Conservation (phyloP, 2,797 vertebrate genomes). For the Sebastes aleutianus region DNA sequence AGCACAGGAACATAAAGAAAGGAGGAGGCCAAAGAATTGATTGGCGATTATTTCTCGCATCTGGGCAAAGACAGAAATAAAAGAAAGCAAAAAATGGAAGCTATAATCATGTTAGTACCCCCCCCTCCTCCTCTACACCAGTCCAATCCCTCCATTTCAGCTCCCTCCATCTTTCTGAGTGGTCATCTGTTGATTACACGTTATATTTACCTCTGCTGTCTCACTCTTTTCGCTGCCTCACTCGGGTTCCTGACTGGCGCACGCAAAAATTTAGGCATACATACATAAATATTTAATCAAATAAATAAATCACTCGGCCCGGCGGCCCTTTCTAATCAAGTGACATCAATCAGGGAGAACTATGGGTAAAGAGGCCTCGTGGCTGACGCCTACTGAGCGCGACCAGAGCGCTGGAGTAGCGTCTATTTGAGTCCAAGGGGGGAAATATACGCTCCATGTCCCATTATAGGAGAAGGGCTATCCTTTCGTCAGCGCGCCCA, state of each 20-base stretch:
- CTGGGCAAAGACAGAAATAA: constrained; percentile 73
- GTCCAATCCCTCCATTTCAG: constrained; percentile 70
- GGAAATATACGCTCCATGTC: constrained; percentile 99
- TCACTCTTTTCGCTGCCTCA: constrained; percentile 60
- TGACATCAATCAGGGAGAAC: constrained; percentile 87
- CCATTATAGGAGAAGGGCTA: constrained; percentile 98
- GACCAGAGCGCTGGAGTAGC: constrained; percentile 73
- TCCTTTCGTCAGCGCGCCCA: constrained; percentile 98
- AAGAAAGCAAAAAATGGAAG: constrained; percentile 81
- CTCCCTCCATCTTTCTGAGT: constrained; percentile 79
- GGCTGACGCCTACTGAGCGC: constrained; percentile 73
- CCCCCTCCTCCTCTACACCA: constrained; percentile 47
- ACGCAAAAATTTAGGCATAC: constrained; percentile 58
- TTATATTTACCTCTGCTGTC: constrained; percentile 89
- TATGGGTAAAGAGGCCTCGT: constrained; percentile 79
- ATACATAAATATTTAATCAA: constrained; percentile 84
- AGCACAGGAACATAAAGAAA: constrained; percentile 50
- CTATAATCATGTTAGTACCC: constrained; percentile 86
- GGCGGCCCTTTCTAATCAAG: constrained; percentile 88
- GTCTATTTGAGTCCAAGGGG: constrained; percentile 85
- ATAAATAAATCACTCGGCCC: constrained; percentile 84
- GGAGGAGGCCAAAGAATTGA: constrained; percentile 64
- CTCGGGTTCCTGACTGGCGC: constrained; percentile 60
- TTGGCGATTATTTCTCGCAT: constrained; percentile 77
- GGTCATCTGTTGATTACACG: constrained; percentile 91